Evolutionary conservation across 2,113 vertebrate species (phyloP).

Genomic region (Chloroceryle aenea): DNA sequence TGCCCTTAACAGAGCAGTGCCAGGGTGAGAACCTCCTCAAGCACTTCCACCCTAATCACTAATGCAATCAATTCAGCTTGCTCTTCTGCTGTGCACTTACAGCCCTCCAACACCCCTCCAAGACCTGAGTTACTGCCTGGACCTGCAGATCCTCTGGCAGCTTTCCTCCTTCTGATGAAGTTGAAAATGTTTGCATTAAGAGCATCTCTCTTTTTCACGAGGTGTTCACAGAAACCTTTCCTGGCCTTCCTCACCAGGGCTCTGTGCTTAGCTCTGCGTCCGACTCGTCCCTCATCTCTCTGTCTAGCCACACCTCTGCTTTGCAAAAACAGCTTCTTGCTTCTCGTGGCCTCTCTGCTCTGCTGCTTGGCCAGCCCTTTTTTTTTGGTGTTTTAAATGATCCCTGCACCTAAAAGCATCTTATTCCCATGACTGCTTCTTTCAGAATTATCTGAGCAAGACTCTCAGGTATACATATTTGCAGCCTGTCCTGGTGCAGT

Average conservation of each 20-base stretch:
- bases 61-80: background rate
- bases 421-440: background rate
- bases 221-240: background rate
- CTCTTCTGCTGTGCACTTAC: background rate
- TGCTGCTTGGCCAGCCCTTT: background rate
- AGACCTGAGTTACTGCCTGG: background rate
- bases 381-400: background rate
- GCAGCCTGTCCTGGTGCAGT: background rate
- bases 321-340: background rate
- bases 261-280: background rate
- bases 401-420: background rate
- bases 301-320: background rate
- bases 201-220: background rate
- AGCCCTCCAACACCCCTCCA: background rate
- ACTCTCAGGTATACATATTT: background rate
- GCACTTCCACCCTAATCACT: background rate
- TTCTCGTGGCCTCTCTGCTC: background rate
- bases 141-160: background rate
- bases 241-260: background rate
- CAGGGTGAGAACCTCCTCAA: background rate
- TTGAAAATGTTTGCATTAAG: background rate
- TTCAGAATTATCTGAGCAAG: background rate
- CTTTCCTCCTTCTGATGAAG: background rate
- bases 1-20: background rate
- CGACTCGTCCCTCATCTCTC: background rate